phyloP scores from a whole-genome alignment of 2,888 invertebrate species.

The Chalcosyrphus nemorum region DNA sequence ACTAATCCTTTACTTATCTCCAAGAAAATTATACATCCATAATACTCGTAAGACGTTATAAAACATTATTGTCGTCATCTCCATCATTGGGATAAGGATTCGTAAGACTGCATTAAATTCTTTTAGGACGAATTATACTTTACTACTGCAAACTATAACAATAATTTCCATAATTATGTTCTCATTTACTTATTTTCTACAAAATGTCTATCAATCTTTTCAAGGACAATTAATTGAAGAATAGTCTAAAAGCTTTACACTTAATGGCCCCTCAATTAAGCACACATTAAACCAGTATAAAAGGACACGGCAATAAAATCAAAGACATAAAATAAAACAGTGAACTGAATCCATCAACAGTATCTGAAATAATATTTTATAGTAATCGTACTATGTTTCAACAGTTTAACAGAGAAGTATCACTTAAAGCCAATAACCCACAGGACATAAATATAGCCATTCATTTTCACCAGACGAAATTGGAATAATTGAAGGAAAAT shows the following conservation, averaged over 20 bases:
- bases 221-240: neutral
- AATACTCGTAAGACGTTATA: neutral
- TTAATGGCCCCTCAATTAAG: neutral
- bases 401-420: neutral
- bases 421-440: neutral
- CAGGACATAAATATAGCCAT: neutral
- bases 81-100: neutral
- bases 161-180: neutral
- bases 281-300: neutral
- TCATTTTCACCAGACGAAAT: neutral
- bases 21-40: neutral
- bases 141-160: neutral
- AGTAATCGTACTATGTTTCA: neutral
- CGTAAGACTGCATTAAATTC: neutral
- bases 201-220: neutral
- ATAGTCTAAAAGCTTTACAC: slow-evolving; percentile 1
- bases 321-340: slow-evolving; percentile 7
- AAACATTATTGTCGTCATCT: neutral
- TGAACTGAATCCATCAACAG: neutral
- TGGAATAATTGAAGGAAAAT: neutral
- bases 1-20: neutral
- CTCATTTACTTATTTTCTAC: neutral
- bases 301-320: neutral
- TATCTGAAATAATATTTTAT: neutral
- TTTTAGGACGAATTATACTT: neutral